Percentiles rank a stretch among this genome's conserved stretches.
Evolutionary conservation across 2,113 vertebrate genomes (phyloP).

Genomic region (Eptesicus fuscus): DNA sequence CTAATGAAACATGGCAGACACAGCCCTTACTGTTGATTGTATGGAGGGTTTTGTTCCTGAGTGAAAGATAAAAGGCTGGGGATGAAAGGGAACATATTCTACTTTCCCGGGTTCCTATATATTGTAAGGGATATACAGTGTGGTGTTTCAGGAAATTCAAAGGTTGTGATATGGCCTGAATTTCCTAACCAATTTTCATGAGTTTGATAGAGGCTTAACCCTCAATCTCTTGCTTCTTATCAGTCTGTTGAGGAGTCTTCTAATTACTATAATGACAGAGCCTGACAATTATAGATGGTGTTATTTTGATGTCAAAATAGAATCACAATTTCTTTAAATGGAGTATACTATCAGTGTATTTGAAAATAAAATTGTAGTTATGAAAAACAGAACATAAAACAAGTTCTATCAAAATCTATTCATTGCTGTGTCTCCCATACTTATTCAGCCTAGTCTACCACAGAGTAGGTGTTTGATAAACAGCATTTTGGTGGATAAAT

Average conservation of each 20-base stretch:
- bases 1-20: not conserved
- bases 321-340: not conserved
- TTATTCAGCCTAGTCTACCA: not conserved
- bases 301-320: constrained; percentile 11
- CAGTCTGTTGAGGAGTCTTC: not conserved
- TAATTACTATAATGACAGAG: not conserved
- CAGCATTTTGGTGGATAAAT: not conserved
- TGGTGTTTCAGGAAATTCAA: not conserved
- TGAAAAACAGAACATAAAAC: not conserved
- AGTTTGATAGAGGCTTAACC: not conserved
- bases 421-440: not conserved
- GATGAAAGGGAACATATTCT: not conserved
- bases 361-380: constrained; percentile 12
- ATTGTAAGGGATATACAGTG: not conserved
- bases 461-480: not conserved
- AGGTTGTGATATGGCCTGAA: not conserved
- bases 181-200: not conserved
- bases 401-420: not conserved
- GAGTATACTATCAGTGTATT: not conserved
- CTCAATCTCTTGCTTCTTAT: not conserved
- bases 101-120: not conserved
- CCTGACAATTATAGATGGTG: not conserved
- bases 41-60: not conserved
- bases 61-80: not conserved
- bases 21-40: not conserved